A percentile compares a stretch with the other conserved stretches of the same genome.
Conservation (phyloP, 1,140 invertebrate species). For the Drosophila insularis region DNA sequence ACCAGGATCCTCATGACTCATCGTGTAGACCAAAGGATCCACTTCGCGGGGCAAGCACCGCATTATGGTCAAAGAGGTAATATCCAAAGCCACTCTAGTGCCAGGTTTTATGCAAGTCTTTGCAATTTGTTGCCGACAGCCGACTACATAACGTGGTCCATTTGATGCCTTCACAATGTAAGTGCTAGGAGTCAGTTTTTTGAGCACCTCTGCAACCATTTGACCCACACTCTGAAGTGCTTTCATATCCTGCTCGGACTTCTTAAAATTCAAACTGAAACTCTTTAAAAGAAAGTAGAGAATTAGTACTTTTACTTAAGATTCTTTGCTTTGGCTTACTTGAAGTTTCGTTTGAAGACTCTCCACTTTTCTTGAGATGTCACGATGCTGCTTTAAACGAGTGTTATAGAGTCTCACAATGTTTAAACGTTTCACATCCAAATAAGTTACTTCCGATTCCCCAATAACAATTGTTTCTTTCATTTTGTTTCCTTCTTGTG, state of each 20-base stretch:
- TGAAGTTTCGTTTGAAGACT: too few species aligned
- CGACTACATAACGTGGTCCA: conserved; percentile 28
- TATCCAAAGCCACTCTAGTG: conserved; percentile 24
- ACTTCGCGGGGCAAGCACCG: conserved; percentile 27
- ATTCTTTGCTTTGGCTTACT: too few species aligned
- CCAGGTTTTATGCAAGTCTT: conserved; percentile 11
- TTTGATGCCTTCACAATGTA: conserved; percentile 82
- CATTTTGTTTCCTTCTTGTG: too few species aligned
- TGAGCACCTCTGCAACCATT: conserved; percentile 99
- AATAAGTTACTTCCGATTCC: too few species aligned
- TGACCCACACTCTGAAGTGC: conserved; percentile 99
- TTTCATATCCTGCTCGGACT: conserved; percentile 99
- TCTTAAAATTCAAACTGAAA: conserved; percentile 98
- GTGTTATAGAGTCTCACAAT: too few species aligned
- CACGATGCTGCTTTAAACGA: too few species aligned
- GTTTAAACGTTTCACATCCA: too few species aligned
- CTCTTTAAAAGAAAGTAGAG: conserved; percentile 84
- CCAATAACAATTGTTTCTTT: too few species aligned
- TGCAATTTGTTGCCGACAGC: conserved; percentile 21
- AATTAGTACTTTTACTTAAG: too few species aligned
- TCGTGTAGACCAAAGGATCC: conserved; percentile 38
- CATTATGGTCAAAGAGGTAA: conserved; percentile 28
- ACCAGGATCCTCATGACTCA: conserved; percentile 35
- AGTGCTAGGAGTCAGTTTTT: conserved; percentile 99
- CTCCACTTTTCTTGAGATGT: too few species aligned